These are phyloP conservation scores for Artibeus lituratus DNA, from an alignment of 2,797 vertebrate genomes.

Conservation along the genomic window DNA sequence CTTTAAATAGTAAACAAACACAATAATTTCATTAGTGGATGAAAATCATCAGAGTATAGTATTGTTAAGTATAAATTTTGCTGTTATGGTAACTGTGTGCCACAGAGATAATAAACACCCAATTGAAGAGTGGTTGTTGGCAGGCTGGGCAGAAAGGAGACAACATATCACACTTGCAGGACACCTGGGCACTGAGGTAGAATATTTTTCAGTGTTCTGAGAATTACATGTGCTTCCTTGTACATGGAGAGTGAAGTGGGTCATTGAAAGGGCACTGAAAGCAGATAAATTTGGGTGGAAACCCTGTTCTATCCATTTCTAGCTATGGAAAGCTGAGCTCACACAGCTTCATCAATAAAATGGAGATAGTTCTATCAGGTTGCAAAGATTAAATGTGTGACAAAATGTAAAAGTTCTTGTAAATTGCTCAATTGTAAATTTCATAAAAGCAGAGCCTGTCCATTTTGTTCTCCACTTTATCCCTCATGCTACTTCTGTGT, in stretches of 20 bases:
- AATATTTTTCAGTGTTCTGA: not conserved
- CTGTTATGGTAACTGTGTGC: constrained; percentile 27
- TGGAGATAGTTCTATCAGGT: not conserved
- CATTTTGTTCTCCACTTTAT: not conserved
- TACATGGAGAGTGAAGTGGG: not conserved
- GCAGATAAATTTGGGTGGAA: not conserved
- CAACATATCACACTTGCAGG: not conserved
- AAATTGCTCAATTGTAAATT: not conserved
- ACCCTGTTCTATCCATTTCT: not conserved
- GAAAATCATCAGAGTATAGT: constrained; percentile 51
- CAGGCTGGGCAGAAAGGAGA: constrained; percentile 30
- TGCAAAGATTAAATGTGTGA: not conserved
- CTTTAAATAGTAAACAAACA: constrained; percentile 66
- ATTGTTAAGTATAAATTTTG: constrained; percentile 50
- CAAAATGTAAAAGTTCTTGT: not conserved
- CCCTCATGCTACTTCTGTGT: rapidly evolving
- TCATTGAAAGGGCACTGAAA: not conserved
- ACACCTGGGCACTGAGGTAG: not conserved
- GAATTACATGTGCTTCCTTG: not conserved
- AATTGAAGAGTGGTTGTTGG: constrained; percentile 42
- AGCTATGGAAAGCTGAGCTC: not conserved
- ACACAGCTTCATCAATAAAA: not conserved
- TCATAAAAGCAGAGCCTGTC: not conserved
- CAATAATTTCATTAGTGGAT: constrained; percentile 63
- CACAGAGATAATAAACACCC: constrained; percentile 51